Conservation (phyloP, 2,113 vertebrate genomes). For the Calyptommatus sinebrachiatus region DNA sequence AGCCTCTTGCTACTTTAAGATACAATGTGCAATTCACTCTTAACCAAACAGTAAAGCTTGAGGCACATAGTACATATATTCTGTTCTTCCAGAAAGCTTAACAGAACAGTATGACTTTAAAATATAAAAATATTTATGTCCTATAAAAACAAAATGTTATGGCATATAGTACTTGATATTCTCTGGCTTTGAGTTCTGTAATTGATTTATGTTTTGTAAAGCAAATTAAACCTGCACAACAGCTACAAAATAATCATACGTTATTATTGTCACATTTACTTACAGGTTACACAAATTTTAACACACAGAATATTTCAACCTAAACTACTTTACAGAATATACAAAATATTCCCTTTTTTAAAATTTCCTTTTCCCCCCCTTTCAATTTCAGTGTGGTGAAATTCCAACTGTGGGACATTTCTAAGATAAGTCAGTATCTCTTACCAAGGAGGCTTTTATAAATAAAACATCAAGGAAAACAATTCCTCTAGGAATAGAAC, state of each 20-base stretch:
- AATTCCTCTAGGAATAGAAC: constrained; percentile 84
- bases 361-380: not conserved
- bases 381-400: constrained; percentile 18
- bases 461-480: not conserved
- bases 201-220: not conserved
- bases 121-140: not conserved
- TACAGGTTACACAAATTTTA: too few species aligned
- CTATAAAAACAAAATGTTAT: not conserved
- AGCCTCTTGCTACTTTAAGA: not conserved
- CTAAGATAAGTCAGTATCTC: constrained; percentile 8
- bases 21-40: not conserved
- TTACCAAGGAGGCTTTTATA: constrained; percentile 29
- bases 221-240: not conserved
- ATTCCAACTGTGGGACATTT: not conserved
- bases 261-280: too few species aligned
- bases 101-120: not conserved
- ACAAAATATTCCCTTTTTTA: not conserved
- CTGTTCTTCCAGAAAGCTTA: not conserved
- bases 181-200: not conserved
- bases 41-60: not conserved
- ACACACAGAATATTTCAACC: not conserved
- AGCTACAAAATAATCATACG: too few species aligned
- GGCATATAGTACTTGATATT: too few species aligned
- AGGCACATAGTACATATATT: not conserved
- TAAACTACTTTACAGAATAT: not conserved